Evolutionary conservation across 2,797 vertebrate genomes (phyloP).

Genomic region (Coregonus ussuriensis): DNA sequence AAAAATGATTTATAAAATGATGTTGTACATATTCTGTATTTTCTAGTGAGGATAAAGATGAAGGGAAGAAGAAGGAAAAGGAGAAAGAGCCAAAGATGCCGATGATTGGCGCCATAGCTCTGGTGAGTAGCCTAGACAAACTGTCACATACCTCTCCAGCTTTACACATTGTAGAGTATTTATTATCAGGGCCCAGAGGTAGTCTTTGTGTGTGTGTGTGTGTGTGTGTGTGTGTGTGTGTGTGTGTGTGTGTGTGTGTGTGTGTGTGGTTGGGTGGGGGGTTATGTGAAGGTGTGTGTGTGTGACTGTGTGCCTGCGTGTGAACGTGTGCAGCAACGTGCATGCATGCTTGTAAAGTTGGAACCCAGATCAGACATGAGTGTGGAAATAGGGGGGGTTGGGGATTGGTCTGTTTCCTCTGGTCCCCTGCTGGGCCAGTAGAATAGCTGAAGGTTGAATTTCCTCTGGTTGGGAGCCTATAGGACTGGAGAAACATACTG

Average conservation of each 20-base stretch:
- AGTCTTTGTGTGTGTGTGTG: background rate
- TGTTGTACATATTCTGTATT: background rate
- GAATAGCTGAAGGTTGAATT: no score
- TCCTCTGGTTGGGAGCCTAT: background rate
- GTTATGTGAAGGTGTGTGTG: background rate
- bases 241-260: background rate
- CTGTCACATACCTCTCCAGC: no score
- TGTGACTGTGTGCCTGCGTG: conserved; percentile 10
- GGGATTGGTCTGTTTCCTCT: conserved; percentile 38
- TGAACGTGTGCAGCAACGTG: conserved; percentile 10
- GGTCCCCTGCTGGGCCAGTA: no score
- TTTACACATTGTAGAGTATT: background rate
- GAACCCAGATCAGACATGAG: conserved; percentile 5
- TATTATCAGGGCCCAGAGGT: no score
- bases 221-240: background rate
- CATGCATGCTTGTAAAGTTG: conserved; percentile 51
- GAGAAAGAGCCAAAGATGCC: conserved; percentile 49
- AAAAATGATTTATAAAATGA: background rate
- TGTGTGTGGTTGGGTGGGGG: background rate
- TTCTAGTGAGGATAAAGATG: conserved; percentile 38
- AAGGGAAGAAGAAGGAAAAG: conserved; percentile 25
- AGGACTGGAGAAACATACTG: no score
- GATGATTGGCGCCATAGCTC: conserved; percentile 65
- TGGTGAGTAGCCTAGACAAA: conserved; percentile 56
- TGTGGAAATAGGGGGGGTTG: background rate